These are phyloP conservation scores for Polypterus senegalus DNA, from an alignment of 2,113 vertebrate species.

Conservation along the genomic window DNA sequence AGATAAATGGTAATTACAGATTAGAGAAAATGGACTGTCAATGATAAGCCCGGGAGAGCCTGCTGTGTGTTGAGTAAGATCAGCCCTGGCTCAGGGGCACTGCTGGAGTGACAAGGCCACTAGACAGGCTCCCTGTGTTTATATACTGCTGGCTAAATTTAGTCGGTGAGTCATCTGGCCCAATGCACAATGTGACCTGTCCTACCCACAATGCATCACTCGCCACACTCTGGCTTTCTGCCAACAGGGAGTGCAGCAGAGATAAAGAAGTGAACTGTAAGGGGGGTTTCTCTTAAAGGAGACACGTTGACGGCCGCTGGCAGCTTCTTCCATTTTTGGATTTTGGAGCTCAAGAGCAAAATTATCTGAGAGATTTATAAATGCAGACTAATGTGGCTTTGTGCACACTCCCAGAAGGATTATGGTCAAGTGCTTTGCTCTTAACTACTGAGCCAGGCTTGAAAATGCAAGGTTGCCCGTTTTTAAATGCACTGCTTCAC, in stretches of 20 bases:
- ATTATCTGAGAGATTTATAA: too few relatives aligned
- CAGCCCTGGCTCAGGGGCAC: slow-evolving; percentile 19
- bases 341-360: too few relatives aligned
- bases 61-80: slow-evolving; percentile 30
- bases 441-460: too few relatives aligned
- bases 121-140: slow-evolving; percentile 31
- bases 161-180: slow-evolving; percentile 26
- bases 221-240: slow-evolving; percentile 15
- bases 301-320: too few relatives aligned
- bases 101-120: slow-evolving; percentile 30
- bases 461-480: too few relatives aligned
- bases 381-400: too few relatives aligned
- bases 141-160: slow-evolving; percentile 33
- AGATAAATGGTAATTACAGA: neutral
- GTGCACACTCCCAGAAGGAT: too few relatives aligned
- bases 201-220: slow-evolving; percentile 17
- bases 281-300: too few relatives aligned
- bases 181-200: slow-evolving; percentile 36
- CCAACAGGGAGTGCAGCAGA: slow-evolving; percentile 3
- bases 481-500: too few relatives aligned
- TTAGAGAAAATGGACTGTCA: neutral
- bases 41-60: slow-evolving; percentile 31
- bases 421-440: too few relatives aligned
- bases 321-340: too few relatives aligned
- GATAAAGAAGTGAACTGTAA: slow-evolving; percentile 2